Evolutionary conservation across 2,888 invertebrate species (phyloP).

Genomic region (Oxycera nigricornis): DNA sequence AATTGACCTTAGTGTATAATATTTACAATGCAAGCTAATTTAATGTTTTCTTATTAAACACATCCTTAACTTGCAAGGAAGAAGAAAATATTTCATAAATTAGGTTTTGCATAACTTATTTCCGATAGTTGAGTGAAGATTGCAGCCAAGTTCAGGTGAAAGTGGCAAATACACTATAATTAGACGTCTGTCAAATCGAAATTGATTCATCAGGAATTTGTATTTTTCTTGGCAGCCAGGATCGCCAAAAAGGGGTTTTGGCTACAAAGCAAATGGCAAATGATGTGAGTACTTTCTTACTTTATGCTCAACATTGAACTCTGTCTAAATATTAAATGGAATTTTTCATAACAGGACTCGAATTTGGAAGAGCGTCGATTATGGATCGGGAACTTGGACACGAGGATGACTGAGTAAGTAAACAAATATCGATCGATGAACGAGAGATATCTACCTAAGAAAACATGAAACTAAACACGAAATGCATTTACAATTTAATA

Average conservation of each 20-base stretch:
- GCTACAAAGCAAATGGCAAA: conserved; percentile 39
- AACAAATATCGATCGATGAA: conserved; percentile 44
- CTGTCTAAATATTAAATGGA: background rate
- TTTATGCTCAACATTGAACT: background rate
- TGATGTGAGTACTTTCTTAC: conserved; percentile 38
- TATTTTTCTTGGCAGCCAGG: background rate
- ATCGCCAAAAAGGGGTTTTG: background rate
- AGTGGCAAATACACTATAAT: background rate
- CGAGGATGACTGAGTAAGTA: conserved; percentile 93
- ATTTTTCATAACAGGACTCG: conserved; percentile 28
- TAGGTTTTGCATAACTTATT: no score
- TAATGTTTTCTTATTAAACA: no score
- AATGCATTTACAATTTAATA: no score
- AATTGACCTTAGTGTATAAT: background rate
- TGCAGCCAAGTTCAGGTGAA: background rate
- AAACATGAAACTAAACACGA: no score
- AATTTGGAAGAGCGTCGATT: conserved; percentile 62
- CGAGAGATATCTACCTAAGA: no score
- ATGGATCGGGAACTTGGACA: conserved; percentile 93
- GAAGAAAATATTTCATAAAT: no score
- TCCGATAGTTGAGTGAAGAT: no score
- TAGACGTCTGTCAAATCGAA: conserved; percentile 13
- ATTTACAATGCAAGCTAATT: no score
- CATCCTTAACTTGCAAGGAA: no score
- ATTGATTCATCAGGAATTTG: background rate